phyloP scores from a whole-genome alignment of 1,140 invertebrate genomes.

The Druon quercuslanigerum region DNA sequence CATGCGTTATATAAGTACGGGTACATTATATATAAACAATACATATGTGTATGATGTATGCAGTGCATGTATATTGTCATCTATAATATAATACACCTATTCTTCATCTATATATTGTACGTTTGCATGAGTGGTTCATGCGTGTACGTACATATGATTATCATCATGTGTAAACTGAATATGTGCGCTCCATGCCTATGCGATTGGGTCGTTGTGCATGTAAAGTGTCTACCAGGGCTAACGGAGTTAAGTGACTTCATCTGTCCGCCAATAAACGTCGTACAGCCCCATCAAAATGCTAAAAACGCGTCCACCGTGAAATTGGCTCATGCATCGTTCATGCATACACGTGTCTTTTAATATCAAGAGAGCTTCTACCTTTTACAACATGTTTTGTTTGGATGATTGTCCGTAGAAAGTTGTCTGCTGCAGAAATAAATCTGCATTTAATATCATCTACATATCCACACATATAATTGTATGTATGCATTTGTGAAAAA shows the following conservation, averaged over 20 bases:
- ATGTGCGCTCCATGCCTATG: constrained; percentile 16
- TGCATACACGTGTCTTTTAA: constrained; percentile 33
- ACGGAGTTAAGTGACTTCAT: constrained; percentile 59
- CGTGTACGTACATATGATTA: constrained; percentile 39
- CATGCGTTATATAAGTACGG: too few relatives aligned
- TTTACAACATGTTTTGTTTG: constrained; percentile 35
- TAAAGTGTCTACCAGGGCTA: constrained; percentile 48
- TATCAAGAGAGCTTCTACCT: constrained; percentile 17
- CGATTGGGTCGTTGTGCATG: constrained; percentile 35
- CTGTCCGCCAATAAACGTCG: constrained; percentile 52
- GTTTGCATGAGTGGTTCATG: constrained; percentile 24
- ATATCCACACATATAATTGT: not conserved
- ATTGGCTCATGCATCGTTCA: constrained; percentile 42
- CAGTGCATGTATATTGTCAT: too few relatives aligned
- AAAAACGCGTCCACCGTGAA: constrained; percentile 34
- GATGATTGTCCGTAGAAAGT: constrained; percentile 22
- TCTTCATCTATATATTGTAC: too few relatives aligned
- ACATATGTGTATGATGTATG: too few relatives aligned
- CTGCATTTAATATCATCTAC: not conserved
- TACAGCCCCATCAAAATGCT: constrained; percentile 42
- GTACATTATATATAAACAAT: too few relatives aligned
- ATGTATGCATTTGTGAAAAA: too few relatives aligned
- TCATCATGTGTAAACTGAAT: constrained; percentile 33
- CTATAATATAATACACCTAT: too few relatives aligned
- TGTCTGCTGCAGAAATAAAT: not conserved